These are phyloP conservation scores for Pseudorhiza aurosa DNA, from an alignment of 30 jellyfish, hydroid and myxozoan genomes.

Conservation along the genomic window DNA sequence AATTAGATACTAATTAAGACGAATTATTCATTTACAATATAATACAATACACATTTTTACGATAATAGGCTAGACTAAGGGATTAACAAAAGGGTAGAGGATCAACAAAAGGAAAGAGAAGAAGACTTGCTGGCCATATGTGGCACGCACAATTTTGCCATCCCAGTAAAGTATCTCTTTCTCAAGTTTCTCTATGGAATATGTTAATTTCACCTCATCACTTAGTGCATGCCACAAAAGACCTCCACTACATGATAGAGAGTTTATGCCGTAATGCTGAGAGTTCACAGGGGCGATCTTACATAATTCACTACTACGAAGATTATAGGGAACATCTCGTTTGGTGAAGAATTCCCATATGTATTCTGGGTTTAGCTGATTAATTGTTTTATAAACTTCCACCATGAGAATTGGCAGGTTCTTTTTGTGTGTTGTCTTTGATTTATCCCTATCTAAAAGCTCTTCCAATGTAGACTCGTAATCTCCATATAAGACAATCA, in stretches of 20 bases:
- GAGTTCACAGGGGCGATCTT: slow-evolving; percentile 8
- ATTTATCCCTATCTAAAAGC: slow-evolving; percentile 30
- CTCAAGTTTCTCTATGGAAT: background rate
- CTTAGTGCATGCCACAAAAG: slow-evolving; percentile 12
- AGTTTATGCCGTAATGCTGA: background rate
- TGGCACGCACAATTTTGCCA: too few relatives aligned
- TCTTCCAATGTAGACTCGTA: slow-evolving; percentile 52
- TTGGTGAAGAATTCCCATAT: slow-evolving; percentile 5
- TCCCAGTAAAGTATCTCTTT: too few relatives aligned
- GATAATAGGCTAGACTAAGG: too few relatives aligned
- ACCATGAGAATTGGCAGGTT: slow-evolving; percentile 33
- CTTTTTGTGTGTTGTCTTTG: slow-evolving; percentile 39
- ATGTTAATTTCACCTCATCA: background rate
- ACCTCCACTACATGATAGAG: background rate
- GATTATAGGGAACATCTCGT: slow-evolving; percentile 19
- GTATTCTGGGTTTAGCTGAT: slow-evolving; percentile 50
- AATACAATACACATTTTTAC: too few relatives aligned
- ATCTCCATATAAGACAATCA: slow-evolving; percentile 15
- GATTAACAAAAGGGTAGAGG: too few relatives aligned
- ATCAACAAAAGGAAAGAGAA: too few relatives aligned
- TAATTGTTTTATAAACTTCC: slow-evolving; percentile 25
- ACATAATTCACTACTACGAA: slow-evolving; percentile 8
- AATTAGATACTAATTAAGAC: too few relatives aligned
- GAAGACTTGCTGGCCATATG: too few relatives aligned
- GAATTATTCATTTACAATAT: too few relatives aligned